Evolutionary conservation across 2,888 invertebrate species (phyloP), one percentile per base, ranked within the genome.

Genomic region (Drosophila lacicola): DNA sequence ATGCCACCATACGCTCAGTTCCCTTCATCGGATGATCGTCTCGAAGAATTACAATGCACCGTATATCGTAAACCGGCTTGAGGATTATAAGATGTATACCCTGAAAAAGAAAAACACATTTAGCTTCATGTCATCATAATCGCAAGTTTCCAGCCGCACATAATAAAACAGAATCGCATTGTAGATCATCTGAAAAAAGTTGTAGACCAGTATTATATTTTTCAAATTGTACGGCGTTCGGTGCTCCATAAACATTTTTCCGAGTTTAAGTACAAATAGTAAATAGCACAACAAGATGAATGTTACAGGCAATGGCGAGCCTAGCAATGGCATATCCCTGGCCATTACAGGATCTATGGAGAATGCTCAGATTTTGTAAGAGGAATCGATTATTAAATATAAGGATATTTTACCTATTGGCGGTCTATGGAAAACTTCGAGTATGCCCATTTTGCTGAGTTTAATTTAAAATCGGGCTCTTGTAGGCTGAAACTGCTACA

Each of bases 151-250:
- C 9, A 9, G 57, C 80, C 80, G 84, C 70, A 92, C 92, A 41
- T 0, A 6, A 5, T 14, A 60, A 70, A 49, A 82, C 51, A 69
- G 82, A 93, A 94, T 96, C 2, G 94, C 90, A 87, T 97, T 98
- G 92, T 97, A 95, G 1, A 96, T 19, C 2, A 98, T 97, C 94
- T 98, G 98, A 58, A 95, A 94, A 2, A 95, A 93, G 90, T 98
- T 98, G 92, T 98, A 98, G 1, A 94, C 90, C 14, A 97, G 94
- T 84, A 98, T 94, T 0, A 95, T 87, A 19, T 93, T 93, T 82
- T 96, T 95, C 49, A 98, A 90, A 77, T 96, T 94, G 80, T 95
- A 96, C 0, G 96, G 95, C 68, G 95, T 94, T 49, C 95, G 93
- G 54, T 95, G 95, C 61, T 94, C 93, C 96, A 96, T 96, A 87